A percentile compares a stretch with the other conserved stretches of the same genome.
These are phyloP conservation scores for Oithona nana DNA, from an alignment of 2,888 invertebrate species.

Conservation along the genomic window DNA sequence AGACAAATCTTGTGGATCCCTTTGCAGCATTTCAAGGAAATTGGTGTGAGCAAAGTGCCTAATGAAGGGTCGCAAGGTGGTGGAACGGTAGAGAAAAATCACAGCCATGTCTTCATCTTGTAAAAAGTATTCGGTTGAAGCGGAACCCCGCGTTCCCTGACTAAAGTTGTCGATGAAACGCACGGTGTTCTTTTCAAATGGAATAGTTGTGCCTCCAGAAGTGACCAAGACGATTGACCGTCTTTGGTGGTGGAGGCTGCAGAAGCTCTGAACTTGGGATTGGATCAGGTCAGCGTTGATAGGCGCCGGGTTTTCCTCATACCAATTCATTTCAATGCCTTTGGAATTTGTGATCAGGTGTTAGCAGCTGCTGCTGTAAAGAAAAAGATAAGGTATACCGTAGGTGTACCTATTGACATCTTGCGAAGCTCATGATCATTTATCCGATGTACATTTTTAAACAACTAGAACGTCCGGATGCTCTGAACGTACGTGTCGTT, in stretches of 20 bases:
- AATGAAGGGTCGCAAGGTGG: constrained; percentile 30
- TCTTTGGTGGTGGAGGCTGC: background rate
- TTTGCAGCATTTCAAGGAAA: constrained; percentile 17
- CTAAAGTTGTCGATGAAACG: constrained; percentile 98
- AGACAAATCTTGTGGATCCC: background rate
- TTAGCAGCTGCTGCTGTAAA: no score
- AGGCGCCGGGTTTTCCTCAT: background rate
- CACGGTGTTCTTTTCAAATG: constrained; percentile 88
- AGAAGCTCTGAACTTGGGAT: background rate
- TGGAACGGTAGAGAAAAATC: constrained; percentile 29
- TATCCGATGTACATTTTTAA: no score
- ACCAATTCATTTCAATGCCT: no score
- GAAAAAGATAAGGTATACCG: no score
- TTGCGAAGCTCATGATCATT: no score
- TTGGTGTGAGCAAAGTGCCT: constrained; percentile 26
- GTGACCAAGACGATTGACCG: constrained; percentile 23
- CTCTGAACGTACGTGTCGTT: background rate
- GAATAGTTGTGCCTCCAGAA: constrained; percentile 91
- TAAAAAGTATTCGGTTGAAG: constrained; percentile 87
- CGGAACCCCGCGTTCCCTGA: constrained; percentile 80
- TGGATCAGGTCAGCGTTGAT: background rate
- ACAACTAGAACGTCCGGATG: background rate
- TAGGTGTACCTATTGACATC: no score
- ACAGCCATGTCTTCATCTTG: constrained; percentile 25
- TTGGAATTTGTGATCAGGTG: no score